Conservation (phyloP, 2,888 invertebrate species). For the Tipula lateralis region DNA sequence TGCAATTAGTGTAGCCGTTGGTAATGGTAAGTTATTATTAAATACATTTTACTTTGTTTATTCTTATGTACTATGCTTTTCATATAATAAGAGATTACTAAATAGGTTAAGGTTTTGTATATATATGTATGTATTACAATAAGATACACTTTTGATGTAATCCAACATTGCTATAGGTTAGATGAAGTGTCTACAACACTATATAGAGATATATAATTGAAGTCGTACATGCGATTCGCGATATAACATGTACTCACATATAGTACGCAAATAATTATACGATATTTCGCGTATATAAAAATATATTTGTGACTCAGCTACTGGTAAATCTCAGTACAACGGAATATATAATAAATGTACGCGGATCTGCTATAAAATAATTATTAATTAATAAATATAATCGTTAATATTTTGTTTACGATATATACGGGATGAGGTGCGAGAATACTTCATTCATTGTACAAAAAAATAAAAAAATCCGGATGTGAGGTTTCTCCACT, state of each 20-base stretch:
- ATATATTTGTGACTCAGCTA: not conserved
- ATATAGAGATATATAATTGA: not conserved
- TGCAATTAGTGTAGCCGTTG: slow-evolving; percentile 28
- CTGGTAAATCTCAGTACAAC: not conserved
- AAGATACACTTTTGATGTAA: not conserved
- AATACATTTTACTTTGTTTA: not conserved
- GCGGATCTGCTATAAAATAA: not conserved
- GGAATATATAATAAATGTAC: not conserved
- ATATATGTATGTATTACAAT: not conserved
- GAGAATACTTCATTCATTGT: not conserved
- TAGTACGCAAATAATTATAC: not conserved
- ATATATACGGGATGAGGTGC: not conserved
- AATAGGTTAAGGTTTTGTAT: not conserved
- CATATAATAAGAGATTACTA: not conserved
- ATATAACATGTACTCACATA: no score
- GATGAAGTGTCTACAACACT: not conserved
- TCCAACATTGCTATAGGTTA: not conserved
- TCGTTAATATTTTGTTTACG: not conserved
- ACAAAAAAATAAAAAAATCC: not conserved
- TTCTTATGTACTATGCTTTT: not conserved
- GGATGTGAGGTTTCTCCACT: no score
- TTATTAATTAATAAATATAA: not conserved
- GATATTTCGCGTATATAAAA: no score
- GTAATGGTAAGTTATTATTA: slow-evolving; percentile 3
- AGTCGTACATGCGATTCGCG: not conserved